Base-by-base conservation (phyloP, 30 jellyfish, hydroid and myxozoan genomes). In the Hydractinia echinata region DNA sequence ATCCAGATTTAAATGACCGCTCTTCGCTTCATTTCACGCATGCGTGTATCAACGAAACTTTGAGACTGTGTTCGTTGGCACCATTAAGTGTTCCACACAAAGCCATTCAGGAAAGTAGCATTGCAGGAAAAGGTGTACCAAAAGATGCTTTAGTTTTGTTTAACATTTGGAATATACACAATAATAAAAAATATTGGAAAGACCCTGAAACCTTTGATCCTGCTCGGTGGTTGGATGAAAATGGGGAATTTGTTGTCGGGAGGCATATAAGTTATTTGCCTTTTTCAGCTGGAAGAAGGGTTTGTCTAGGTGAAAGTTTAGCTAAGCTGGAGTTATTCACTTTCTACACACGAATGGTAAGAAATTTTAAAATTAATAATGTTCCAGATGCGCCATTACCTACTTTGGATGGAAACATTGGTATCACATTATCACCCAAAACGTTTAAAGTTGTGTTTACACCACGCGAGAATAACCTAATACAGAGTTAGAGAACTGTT, bases 51-150 rank as follows among this genome's bases (percentile, higher is more conserved):
- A 68, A 84, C 77, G 97, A 90, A 78, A 73, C 84, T 15, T 55
- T 81, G 79, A 66, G 97, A 72, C 16, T 73, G 52, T 68, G 88
- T 16, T 85, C 97, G 4, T 84, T 81, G 9, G 84, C 81, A 58
- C 97, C 97, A 5, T 84, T 90, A 54, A 93, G 89, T 5, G 88
- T 90, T 67, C 92, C 95, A 0, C 97, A 90, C 76, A 81, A 84
- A 72, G 87, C 97, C 4, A 81, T 88, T 51, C 66, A 70, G 39
- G 83, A 85, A 56, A 81, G 94, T 52, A 66, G 84, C 4, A 20
- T 90, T 48, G 81, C 76, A 50, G 95, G 95, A 30, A 30, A 80
- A 61, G 16, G 21, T 11, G 72, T 90, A 11, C 95, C 97, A 8
- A 85, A 90, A 53, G 85, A 62, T 44, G 84, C 95, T 5, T 85